Base-by-base conservation (phyloP, 2,888 invertebrate genomes). In the Macrophya alboannulata region DNA sequence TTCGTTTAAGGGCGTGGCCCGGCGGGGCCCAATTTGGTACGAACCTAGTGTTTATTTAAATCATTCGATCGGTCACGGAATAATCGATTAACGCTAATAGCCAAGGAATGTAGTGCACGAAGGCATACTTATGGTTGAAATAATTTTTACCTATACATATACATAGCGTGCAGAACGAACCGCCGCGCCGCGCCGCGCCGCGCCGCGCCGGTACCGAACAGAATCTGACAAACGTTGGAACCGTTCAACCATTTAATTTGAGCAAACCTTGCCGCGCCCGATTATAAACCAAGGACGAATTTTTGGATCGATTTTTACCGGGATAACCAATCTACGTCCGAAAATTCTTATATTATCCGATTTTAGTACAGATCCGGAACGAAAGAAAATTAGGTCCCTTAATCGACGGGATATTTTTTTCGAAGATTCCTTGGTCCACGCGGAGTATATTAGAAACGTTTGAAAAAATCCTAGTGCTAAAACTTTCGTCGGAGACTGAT, bases 1-100 rank as follows among this genome's bases (percentile, higher is more conserved):
- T 87, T 88, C 85, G 71, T 87, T 88, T 87, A 79, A 65, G 81
- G 87, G 85, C 85, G 89, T 88, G 90, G 90, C 90, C 90, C 84
- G 86, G 88, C 88, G 87, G 76, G 86, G 87, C 87, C 88, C 86
- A 84, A 85, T 81, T 81, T 62, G 15, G 62, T 87, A 87, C 87
- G 89, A 89, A 89, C 89, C 90, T 88, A 89, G 89, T 90, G 89
- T 90, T 90, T 89, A 91, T 91, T 91, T 90, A 90, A 90, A 91
- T 90, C 89, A 89, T 90, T 91, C 89, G 87, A 91, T 90, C 88
- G 88, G 89, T 89, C 89, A 89, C 87, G 90, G 88, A 88, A 88
- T 88, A 89, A 90, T 91, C 91, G 91, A 91, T 90, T 90, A 89
- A 86, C 88, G 86, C 87, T 90, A 90, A 91, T 90, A 88, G 88